phyloP scores from a whole-genome alignment of 1,140 invertebrate species.

The Cephus cinctus region DNA sequence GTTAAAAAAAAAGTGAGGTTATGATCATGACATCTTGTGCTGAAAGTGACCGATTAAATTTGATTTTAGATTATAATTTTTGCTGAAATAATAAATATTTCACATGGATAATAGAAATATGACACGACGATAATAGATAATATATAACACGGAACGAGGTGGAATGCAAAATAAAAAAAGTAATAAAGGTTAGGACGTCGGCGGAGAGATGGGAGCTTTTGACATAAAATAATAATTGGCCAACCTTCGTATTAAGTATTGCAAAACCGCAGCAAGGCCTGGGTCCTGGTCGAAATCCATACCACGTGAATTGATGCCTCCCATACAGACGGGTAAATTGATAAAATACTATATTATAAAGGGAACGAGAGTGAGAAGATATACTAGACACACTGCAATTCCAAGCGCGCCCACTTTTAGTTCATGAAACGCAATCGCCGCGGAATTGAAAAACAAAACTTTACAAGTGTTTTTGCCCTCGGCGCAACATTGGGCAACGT shows the following conservation, averaged over 20 bases:
- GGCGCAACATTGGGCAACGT: background rate
- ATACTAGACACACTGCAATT: background rate
- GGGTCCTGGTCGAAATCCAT: conserved; percentile 42
- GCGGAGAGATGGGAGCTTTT: too few relatives aligned
- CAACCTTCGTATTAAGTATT: conserved; percentile 53
- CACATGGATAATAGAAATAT: background rate
- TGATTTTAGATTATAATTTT: too few relatives aligned
- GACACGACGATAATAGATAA: background rate
- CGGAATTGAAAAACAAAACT: background rate
- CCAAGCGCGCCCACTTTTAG: background rate
- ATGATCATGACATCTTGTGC: too few relatives aligned
- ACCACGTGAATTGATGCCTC: conserved; percentile 28
- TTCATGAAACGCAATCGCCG: background rate
- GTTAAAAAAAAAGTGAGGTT: conserved; percentile 9
- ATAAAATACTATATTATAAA: background rate
- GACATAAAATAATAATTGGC: conserved; percentile 15
- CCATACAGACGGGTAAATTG: conserved; percentile 25
- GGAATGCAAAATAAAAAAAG: conserved; percentile 5
- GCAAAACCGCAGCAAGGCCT: conserved; percentile 47
- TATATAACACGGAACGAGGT: background rate
- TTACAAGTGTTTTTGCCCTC: background rate
- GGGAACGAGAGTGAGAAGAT: background rate
- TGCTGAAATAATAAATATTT: too few relatives aligned
- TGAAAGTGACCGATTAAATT: too few relatives aligned
- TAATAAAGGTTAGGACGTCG: conserved; percentile 5